Conservation (phyloP, 2,888 invertebrate genomes). For the Oxyscelio sp. region DNA sequence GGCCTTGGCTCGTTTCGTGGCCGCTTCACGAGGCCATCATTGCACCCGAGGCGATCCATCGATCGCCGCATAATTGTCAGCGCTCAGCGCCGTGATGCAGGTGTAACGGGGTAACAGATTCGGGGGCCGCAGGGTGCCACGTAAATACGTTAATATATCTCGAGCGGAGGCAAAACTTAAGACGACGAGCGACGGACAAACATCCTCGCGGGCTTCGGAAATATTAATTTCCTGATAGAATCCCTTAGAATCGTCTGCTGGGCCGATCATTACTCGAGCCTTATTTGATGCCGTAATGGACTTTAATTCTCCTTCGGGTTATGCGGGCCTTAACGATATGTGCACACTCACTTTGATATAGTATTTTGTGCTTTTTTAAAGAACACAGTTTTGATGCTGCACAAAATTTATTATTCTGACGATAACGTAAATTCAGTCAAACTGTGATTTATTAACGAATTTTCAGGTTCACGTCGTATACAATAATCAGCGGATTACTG, state of each 20-base stretch:
- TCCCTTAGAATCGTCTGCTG: constrained; percentile 53
- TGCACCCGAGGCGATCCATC: constrained; percentile 85
- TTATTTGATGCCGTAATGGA: constrained; percentile 53
- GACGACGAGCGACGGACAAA: constrained; percentile 67
- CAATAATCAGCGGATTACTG: too few relatives aligned
- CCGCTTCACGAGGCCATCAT: constrained; percentile 78
- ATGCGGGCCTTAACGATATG: constrained; percentile 43
- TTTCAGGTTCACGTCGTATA: too few relatives aligned
- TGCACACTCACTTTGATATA: constrained; percentile 20
- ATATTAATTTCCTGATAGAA: constrained; percentile 68
- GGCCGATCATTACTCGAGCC: constrained; percentile 35
- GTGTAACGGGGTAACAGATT: constrained; percentile 83
- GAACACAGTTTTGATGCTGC: constrained; percentile 11
- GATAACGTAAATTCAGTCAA: constrained; percentile 39
- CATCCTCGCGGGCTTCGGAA: constrained; percentile 63
- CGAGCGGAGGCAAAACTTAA: constrained; percentile 45
- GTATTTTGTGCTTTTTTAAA: constrained; percentile 44
- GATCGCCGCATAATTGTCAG: constrained; percentile 88
- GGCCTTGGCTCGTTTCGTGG: constrained; percentile 81
- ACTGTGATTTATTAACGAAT: too few relatives aligned
- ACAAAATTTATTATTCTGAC: constrained; percentile 24
- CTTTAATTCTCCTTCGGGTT: constrained; percentile 55
- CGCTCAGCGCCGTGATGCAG: constrained; percentile 87
- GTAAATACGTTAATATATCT: constrained; percentile 84
- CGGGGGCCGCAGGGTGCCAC: constrained; percentile 80